These are phyloP conservation scores for Lipotes vexillifer DNA, from an alignment of 2,113 vertebrate genomes.

Conservation along the genomic window DNA sequence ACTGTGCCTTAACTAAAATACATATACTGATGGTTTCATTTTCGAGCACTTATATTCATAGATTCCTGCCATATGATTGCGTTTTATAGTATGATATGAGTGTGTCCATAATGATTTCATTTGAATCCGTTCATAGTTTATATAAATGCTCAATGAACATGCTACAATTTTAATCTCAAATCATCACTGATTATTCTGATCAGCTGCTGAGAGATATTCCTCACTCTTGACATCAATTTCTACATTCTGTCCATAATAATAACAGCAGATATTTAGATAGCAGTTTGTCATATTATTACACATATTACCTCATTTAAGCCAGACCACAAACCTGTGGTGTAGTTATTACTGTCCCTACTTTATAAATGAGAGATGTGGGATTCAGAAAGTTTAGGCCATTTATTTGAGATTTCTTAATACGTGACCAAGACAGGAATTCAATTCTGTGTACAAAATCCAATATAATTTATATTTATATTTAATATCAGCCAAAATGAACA, in stretches of 20 bases:
- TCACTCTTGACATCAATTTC: background rate
- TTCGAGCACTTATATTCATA: slow-evolving; percentile 24
- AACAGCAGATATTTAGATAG: background rate
- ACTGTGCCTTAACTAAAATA: background rate
- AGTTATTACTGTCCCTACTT: background rate
- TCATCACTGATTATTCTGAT: background rate
- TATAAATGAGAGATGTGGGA: background rate
- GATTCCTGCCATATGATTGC: slow-evolving; percentile 61
- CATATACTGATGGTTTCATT: slow-evolving; percentile 52
- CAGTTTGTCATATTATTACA: background rate
- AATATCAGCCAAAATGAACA: background rate
- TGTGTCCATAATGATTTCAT: slow-evolving; percentile 48
- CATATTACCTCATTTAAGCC: background rate
- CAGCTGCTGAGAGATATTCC: background rate
- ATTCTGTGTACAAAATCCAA: background rate
- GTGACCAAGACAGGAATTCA: background rate
- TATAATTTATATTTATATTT: background rate
- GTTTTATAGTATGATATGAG: slow-evolving; percentile 72
- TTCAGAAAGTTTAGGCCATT: background rate
- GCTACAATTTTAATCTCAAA: background rate
- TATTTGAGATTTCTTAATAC: background rate
- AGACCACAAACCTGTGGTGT: background rate
- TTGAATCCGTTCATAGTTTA: slow-evolving; percentile 61
- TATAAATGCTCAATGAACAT: slow-evolving; percentile 23
- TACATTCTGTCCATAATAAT: background rate